Evolutionary conservation across 2,888 invertebrate species (phyloP), one percentile per base, ranked within the genome.

Genomic region (Watsonalla cultraria): DNA sequence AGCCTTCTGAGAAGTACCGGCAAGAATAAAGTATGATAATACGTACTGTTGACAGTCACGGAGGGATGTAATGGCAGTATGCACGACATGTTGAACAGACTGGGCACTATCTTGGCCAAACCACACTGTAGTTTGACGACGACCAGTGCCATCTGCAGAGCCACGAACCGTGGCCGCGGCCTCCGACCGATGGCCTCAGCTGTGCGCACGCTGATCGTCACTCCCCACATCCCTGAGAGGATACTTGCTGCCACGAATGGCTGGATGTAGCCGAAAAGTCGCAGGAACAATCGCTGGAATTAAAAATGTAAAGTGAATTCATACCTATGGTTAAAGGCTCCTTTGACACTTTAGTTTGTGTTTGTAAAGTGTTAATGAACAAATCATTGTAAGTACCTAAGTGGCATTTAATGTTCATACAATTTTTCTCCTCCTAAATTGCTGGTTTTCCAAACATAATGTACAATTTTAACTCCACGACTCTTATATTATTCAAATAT

Each of bases 41-140:
- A 74, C 92, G 93, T 87, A 95, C 95, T 80, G 73, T 93, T 93
- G 54, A 93, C 92, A 71, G 94, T 93, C 6, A 94, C 92, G 35
- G 91, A 77, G 0, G 95, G 94, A 51, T 94, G 93, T 56, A 95
- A 82, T 0, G 93, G 92, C 59, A 93, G 87, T 55, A 92, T 84
- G 74, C 95, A 95, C 0, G 94, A 93, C 64, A 94, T 78, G 5
- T 89, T 65, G 14, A 91, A 86, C 2, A 91, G 68, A 72, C 91
- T 91, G 0, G 93, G 91, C 34, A 94, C 68, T 11, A 89, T 74
- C 74, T 92, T 93, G 9, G 93, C 92, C 5, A 92, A 73, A 14
- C 93, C 87, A 37, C 92, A 92, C 79, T 95, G 95, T 53, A 95
- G 76, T 79, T 95, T 95, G 34, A 94, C 93, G 50, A 94, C 92